These are phyloP conservation scores for Batillaria attramentaria DNA, from an alignment of 1,140 invertebrate genomes.

Conservation along the genomic window DNA sequence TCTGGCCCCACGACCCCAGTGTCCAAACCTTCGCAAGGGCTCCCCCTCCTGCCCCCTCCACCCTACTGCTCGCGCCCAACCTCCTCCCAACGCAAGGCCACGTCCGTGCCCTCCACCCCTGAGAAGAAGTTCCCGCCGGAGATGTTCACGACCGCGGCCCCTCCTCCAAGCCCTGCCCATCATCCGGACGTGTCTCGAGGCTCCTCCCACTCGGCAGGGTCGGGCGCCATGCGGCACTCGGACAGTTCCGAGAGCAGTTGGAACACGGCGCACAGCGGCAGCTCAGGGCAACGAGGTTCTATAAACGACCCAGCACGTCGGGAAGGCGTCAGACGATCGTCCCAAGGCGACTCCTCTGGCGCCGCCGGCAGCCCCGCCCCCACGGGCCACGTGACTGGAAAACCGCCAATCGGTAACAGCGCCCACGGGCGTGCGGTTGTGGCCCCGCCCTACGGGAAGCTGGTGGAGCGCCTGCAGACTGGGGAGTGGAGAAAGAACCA, in stretches of 20 bases:
- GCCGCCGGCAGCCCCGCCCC: neutral
- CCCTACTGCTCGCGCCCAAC: neutral
- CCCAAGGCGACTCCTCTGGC: conserved; percentile 8
- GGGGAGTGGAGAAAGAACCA: conserved; percentile 23
- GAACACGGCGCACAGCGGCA: neutral
- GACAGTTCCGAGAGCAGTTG: neutral
- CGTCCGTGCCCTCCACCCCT: conserved; percentile 25
- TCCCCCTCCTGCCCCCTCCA: neutral
- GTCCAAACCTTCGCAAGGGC: neutral
- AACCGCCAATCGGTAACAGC: conserved; percentile 21
- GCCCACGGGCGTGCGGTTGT: neutral
- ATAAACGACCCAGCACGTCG: neutral
- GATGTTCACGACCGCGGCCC: neutral
- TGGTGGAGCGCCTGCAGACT: conserved; percentile 30
- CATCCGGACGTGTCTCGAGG: neutral
- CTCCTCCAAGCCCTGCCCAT: neutral
- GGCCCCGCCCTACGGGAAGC: conserved; percentile 24
- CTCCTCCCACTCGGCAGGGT: neutral
- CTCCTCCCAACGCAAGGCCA: neutral
- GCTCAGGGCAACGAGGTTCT: neutral
- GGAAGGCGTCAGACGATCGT: conserved; percentile 4
- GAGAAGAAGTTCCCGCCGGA: conserved; percentile 1
- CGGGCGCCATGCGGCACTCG: neutral
- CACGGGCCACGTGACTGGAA: conserved; percentile 15
- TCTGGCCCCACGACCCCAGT: conserved; percentile 16